A percentile compares a stretch with the other conserved stretches of the same genome.
phyloP scores from a whole-genome alignment of 2,113 vertebrate genomes.

The Ophiodon elongatus region DNA sequence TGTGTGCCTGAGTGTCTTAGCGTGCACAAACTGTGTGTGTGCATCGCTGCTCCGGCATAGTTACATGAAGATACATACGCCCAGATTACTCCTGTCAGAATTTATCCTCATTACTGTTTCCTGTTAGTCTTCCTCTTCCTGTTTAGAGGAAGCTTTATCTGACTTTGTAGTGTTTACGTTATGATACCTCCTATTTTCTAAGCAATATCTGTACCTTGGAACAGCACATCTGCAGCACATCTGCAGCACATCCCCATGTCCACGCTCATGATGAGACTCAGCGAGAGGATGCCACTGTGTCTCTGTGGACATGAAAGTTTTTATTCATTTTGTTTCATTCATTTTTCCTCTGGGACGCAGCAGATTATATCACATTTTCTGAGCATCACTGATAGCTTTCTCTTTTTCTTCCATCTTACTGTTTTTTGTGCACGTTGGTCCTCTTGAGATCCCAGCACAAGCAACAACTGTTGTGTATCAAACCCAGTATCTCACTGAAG shows the following conservation, averaged over 20 bases:
- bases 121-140: conserved; percentile 81
- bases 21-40: conserved; percentile 28
- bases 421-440: conserved; percentile 30
- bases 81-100: conserved; percentile 58
- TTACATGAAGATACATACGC: neutral
- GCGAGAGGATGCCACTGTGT: conserved; percentile 25
- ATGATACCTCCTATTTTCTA: neutral
- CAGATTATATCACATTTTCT: conserved; percentile 17
- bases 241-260: conserved; percentile 2
- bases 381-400: conserved; percentile 6
- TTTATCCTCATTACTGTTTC: conserved; percentile 78
- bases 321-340: conserved; percentile 17
- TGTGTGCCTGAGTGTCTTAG: conserved; percentile 7
- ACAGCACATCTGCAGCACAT: neutral
- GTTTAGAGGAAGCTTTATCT: conserved; percentile 66
- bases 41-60: conserved; percentile 13
- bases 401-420: conserved; percentile 23
- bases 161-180: neutral
- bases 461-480: conserved; percentile 37
- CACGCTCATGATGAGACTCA: conserved; percentile 1
- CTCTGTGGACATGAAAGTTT: conserved; percentile 30
- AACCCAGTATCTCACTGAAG: conserved; percentile 45
- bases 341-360: conserved; percentile 7
- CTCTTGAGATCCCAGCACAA: conserved; percentile 34
- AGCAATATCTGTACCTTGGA: neutral